Evolutionary conservation across 2,888 invertebrate genomes (phyloP).

Genomic region (Polietes domitor): DNA sequence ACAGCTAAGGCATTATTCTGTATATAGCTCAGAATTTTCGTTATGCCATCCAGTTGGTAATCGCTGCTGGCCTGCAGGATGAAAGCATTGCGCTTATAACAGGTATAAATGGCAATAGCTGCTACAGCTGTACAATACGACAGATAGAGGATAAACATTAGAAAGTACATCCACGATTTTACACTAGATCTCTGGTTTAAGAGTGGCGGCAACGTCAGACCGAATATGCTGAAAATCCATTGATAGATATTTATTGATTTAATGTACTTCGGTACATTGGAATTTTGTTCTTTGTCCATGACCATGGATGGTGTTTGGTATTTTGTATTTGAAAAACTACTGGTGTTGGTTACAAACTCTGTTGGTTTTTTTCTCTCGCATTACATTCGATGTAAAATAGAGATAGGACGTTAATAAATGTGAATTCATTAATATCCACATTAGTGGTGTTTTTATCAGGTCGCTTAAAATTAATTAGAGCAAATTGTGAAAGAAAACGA

Average conservation of each 20-base stretch:
- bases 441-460: not conserved
- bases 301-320: not conserved
- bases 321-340: not conserved
- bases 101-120: not conserved
- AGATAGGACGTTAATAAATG: slow-evolving; percentile 17
- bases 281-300: not conserved
- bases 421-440: not conserved
- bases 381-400: not conserved
- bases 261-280: not conserved
- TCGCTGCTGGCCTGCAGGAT: not conserved
- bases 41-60: slow-evolving; percentile 22
- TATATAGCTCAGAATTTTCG: not conserved
- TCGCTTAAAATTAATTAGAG: too few species aligned
- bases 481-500: too few species aligned
- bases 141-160: not conserved
- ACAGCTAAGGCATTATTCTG: slow-evolving; percentile 17
- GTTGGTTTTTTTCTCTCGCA: not conserved
- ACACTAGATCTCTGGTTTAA: not conserved
- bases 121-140: not conserved
- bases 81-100: slow-evolving; percentile 1
- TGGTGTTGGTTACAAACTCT: not conserved
- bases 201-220: slow-evolving; percentile 30
- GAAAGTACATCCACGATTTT: not conserved
- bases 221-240: slow-evolving; percentile 31
- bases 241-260: slow-evolving; percentile 31